A percentile compares a stretch with the other conserved stretches of the same genome.
Conservation (phyloP, 2,113 vertebrate species). For the Syngnathus floridae region DNA sequence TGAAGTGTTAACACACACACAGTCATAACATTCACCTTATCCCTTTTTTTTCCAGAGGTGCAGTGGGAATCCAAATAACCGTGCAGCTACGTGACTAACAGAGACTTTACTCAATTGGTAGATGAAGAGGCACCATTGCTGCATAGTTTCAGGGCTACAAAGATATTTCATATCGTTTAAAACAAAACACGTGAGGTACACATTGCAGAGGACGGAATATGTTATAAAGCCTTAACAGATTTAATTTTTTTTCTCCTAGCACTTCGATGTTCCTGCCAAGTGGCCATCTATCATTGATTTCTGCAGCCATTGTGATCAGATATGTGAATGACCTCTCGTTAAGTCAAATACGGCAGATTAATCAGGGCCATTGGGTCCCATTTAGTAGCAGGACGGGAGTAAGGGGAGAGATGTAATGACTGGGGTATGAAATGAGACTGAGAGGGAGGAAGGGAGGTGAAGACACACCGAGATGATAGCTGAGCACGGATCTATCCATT, state of each 20-base stretch:
- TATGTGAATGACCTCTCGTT: conserved; percentile 69
- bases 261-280: conserved; percentile 55
- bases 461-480: conserved; percentile 48
- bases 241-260: conserved; percentile 27
- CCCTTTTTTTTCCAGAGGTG: conserved; percentile 20
- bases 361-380: conserved; percentile 59
- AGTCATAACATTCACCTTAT: conserved; percentile 42
- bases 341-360: conserved; percentile 66
- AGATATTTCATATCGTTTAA: conserved; percentile 40
- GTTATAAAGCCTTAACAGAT: conserved; percentile 48
- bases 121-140: conserved; percentile 37
- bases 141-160: conserved; percentile 31
- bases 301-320: conserved; percentile 62
- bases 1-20: conserved; percentile 41
- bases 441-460: conserved; percentile 48
- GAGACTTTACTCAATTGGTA: conserved; percentile 16
- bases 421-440: conserved; percentile 62
- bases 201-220: conserved; percentile 32
- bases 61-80: conserved; percentile 48
- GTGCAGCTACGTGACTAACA: conserved; percentile 19
- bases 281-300: conserved; percentile 67
- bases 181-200: conserved; percentile 23
- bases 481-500: neutral
- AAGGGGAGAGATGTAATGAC: conserved; percentile 57
- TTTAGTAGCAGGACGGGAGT: conserved; percentile 52